Conservation (phyloP, 2,113 vertebrate genomes). For the Sisor rabdophorus region DNA sequence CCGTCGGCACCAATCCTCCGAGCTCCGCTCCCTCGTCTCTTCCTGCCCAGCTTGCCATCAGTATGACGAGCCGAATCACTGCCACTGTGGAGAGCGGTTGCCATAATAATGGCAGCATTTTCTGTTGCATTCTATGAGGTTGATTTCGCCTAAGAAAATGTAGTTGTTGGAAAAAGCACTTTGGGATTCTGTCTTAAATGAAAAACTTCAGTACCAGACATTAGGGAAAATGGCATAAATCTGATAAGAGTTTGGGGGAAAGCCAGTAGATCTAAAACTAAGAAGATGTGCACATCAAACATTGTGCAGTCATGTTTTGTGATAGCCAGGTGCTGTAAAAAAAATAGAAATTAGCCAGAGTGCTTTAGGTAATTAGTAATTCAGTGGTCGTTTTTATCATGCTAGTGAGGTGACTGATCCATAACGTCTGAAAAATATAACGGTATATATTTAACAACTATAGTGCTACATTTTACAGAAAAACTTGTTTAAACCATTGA, state of each 20-base stretch:
- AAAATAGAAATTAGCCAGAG: background rate
- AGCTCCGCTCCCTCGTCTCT: slow-evolving; percentile 60
- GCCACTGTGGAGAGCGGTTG: slow-evolving; percentile 79
- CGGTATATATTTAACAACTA: too few species aligned
- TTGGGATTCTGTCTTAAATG: background rate
- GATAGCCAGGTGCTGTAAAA: background rate
- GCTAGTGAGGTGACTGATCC: too few species aligned
- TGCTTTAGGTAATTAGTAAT: background rate
- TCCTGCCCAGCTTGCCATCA: slow-evolving; percentile 67
- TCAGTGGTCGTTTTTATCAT: background rate
- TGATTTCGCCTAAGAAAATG: background rate
- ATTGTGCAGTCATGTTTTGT: too few species aligned
- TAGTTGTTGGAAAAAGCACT: slow-evolving; percentile 9
- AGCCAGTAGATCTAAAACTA: background rate
- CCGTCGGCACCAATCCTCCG: slow-evolving; percentile 64
- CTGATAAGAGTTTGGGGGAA: background rate
- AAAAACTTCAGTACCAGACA: background rate
- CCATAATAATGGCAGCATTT: slow-evolving; percentile 77
- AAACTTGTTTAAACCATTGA: background rate
- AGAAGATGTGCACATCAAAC: background rate
- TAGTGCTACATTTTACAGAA: background rate
- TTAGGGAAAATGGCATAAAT: too few species aligned
- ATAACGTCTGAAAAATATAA: too few species aligned
- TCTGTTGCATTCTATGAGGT: slow-evolving; percentile 79
- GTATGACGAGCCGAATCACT: slow-evolving; percentile 76